Evolutionary conservation across 2,113 vertebrate genomes (phyloP), one percentile per base, ranked within the genome.

Genomic region (Leptocoma aspasia): DNA sequence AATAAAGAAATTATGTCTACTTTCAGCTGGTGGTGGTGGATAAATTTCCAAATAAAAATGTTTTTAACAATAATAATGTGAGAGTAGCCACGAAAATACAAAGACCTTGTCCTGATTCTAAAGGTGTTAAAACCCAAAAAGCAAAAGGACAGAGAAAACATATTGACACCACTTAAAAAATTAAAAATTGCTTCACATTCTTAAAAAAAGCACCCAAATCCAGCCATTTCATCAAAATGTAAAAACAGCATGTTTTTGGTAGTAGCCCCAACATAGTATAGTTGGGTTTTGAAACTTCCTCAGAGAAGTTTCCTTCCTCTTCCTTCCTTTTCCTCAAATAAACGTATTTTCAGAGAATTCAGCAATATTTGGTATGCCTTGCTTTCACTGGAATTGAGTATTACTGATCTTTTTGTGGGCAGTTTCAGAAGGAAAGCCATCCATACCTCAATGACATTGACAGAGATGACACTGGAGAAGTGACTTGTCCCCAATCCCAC

Each of bases 221-320:
- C 7, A 52, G 37, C 17, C 2, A 33, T 52, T 69, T 50, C 0
- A 53, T 61, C 12, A 60, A 42, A 47, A 47, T 15, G 0, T 42
- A 6, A 42, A 28, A 24, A 15, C 15, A 14, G 1, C 6, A 15
- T 7, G 2, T 13, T 69, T 30, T 69, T 39, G 10, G 27, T 52
- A 7, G 19, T 23, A 39, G 26, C 35, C 27, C 26, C 27, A 31
- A 21, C 28, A 26, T 9, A 19, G 10, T 14, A 17, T 42, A 12
- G 8, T 26, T 2, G 7, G 6, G 10, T 42, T 84, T 95, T 90
- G 23, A n/a, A 52, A 53, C 6, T 56, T 77, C 37, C 28, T 45
- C 3, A 14, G 4, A 13, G 17, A n/a, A n/a, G n/a, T n/a, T n/a
- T n/a, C n/a, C n/a, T n/a, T 5, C 3, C 0, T 65, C 13, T 54